Evolutionary conservation across 2,888 invertebrate genomes (phyloP), one percentile per base, ranked within the genome.

Genomic region (Chrysotoxum bicinctum): DNA sequence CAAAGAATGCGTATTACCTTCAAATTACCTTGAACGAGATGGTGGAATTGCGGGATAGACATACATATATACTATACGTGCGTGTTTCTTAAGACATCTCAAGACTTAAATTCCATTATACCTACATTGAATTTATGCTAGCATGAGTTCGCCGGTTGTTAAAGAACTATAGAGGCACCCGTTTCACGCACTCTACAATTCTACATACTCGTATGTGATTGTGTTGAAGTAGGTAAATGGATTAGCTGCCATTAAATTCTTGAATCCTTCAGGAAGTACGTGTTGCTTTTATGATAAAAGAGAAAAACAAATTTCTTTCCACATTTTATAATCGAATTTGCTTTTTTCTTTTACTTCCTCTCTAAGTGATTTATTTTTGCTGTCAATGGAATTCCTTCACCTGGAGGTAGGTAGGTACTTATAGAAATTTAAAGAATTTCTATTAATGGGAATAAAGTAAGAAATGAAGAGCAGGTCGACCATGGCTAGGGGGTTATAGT

Each of bases 331-430:
- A 84, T 79, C 79, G 79, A 79, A 74, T 79, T 84, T 84, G 26
- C 19, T 78, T 79, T 35, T 43, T 54, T 43, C 26, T 40, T 43
- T 10, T 16, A 30, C 40, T 43, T 66, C 56, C 64, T 56, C 64
- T 56, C 68, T 68, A 70, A 30, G 79, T 84, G 79, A 84, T 84
- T 84, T 84, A 75, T 26, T 60, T 60, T 40, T 26, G 21, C 64
- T 79, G 79, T 84, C 79, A 79, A 70, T 79, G 74, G 79, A 58
- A 64, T 79, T 56, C 30, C 40, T 54, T 68, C 73, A 83, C 77
- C 82, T 73, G 69, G 26, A 50, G 54, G 35, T n/a, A 0, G 8
- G 1, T 14, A n/a, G n/a, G n/a, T 9, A 21, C 26, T 9, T 2
- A 2, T 10, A 30, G 3, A 30, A 30, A 54, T 30, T 30, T n/a